Conservation (phyloP, 2,888 invertebrate genomes). For the Macrosiphum euphorbiae region DNA sequence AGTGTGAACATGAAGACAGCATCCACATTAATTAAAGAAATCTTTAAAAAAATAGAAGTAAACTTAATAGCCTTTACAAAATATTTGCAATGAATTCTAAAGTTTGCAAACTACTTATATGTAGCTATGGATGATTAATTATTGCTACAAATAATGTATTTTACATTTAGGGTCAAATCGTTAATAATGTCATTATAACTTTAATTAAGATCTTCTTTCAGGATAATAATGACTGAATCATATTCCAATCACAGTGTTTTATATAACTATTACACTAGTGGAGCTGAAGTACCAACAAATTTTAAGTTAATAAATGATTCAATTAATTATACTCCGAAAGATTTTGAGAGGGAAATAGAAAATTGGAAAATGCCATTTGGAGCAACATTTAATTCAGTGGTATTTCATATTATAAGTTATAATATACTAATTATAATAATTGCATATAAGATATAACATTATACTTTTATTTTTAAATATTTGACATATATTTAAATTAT, state of each 20-base stretch:
- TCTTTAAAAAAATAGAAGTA: background rate
- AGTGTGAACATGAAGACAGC: background rate
- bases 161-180: background rate
- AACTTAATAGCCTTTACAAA: background rate
- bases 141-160: background rate
- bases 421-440: background rate
- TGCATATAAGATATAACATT: background rate
- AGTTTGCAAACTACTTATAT: background rate
- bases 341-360: background rate
- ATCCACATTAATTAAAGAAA: background rate
- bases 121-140: background rate
- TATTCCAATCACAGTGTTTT: constrained; percentile 19
- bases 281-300: constrained; percentile 37
- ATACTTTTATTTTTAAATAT: background rate
- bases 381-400: constrained; percentile 30
- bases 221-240: constrained; percentile 55
- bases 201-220: background rate
- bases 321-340: background rate
- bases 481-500: background rate
- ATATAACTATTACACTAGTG: constrained; percentile 33
- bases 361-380: constrained; percentile 42
- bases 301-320: background rate
- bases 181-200: background rate
- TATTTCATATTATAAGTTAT: background rate
- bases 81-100: background rate